These are phyloP conservation scores for Leucophenga varia DNA, from an alignment of 1,140 invertebrate species.

Conservation along the genomic window DNA sequence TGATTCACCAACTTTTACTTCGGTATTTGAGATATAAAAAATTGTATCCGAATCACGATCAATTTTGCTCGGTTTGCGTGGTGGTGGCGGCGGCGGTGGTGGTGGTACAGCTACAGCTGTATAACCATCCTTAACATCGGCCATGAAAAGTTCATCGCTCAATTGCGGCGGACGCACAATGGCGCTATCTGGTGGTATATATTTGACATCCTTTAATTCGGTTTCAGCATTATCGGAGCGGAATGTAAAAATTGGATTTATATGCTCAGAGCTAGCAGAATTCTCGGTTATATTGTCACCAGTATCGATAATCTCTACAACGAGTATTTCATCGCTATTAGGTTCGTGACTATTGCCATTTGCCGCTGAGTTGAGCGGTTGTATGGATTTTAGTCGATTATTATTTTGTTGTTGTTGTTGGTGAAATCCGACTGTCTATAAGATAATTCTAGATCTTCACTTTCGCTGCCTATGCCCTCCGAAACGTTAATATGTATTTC, in stretches of 20 bases:
- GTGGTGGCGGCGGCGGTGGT: conserved; percentile 21
- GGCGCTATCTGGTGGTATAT: conserved; percentile 14
- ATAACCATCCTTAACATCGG: conserved; percentile 28
- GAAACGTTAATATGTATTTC: conserved; percentile 54
- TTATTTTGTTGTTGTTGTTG: conserved; percentile 5
- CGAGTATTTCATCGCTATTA: conserved; percentile 46
- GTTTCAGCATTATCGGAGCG: conserved; percentile 21
- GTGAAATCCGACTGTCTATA: conserved; percentile 29
- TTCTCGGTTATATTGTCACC: conserved; percentile 24
- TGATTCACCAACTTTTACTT: conserved; percentile 53
- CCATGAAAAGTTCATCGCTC: conserved; percentile 44
- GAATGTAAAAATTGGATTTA: conserved; percentile 36
- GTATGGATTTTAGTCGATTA: background rate
- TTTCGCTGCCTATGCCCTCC: conserved; percentile 46
- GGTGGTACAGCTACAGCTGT: conserved; percentile 16
- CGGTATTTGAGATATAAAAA: conserved; percentile 56
- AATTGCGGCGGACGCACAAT: conserved; percentile 20
- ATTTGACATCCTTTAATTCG: conserved; percentile 4
- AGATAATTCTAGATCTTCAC: conserved; percentile 48
- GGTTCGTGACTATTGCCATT: conserved; percentile 4
- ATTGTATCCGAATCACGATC: conserved; percentile 54
- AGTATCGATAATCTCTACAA: conserved; percentile 50
- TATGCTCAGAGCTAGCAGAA: conserved; percentile 15
- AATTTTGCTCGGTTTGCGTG: conserved; percentile 26
- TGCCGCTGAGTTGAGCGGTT: background rate